Evolutionary conservation across 1,140 invertebrate genomes (phyloP).

Genomic region (Papilio machaon): DNA sequence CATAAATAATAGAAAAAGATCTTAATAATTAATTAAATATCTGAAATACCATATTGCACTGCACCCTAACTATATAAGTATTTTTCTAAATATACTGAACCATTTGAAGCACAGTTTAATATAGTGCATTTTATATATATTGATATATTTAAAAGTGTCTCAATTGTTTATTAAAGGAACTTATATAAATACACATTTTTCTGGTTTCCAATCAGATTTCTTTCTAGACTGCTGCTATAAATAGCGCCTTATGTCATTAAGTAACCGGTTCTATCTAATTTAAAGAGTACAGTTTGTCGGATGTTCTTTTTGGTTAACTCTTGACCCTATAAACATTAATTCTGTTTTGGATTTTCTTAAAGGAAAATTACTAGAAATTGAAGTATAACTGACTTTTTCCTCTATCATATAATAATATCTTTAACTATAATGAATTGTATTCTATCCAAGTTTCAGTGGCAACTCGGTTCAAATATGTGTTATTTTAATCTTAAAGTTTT

Average conservation of each 20-base stretch:
- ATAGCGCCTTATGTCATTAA: not conserved
- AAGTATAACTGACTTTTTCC: not conserved
- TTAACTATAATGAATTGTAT: not conserved
- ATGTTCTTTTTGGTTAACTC: not conserved
- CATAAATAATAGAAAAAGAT: slow-evolving; percentile 36
- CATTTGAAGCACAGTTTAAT: slow-evolving; percentile 50
- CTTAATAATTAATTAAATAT: slow-evolving; percentile 15
- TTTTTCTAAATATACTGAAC: slow-evolving; percentile 51
- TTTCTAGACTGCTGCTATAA: not conserved
- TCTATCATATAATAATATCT: not conserved
- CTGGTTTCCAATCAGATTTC: not conserved
- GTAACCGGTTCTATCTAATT: not conserved
- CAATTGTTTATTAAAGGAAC: slow-evolving; percentile 51
- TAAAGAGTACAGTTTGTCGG: not conserved
- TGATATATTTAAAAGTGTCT: slow-evolving; percentile 39
- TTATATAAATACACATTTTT: slow-evolving; percentile 59
- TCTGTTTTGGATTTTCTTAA: not conserved
- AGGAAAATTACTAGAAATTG: not conserved
- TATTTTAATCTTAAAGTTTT: slow-evolving; percentile 42
- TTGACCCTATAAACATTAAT: not conserved
- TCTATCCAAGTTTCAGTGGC: not conserved
- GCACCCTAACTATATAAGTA: slow-evolving; percentile 61
- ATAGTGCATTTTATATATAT: slow-evolving; percentile 24
- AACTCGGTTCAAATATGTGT: not conserved
- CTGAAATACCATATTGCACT: slow-evolving; percentile 66